A percentile compares a stretch with the other conserved stretches of the same genome.
phyloP scores from a whole-genome alignment of 2,888 invertebrate genomes.

The Drosophila maculinotata region DNA sequence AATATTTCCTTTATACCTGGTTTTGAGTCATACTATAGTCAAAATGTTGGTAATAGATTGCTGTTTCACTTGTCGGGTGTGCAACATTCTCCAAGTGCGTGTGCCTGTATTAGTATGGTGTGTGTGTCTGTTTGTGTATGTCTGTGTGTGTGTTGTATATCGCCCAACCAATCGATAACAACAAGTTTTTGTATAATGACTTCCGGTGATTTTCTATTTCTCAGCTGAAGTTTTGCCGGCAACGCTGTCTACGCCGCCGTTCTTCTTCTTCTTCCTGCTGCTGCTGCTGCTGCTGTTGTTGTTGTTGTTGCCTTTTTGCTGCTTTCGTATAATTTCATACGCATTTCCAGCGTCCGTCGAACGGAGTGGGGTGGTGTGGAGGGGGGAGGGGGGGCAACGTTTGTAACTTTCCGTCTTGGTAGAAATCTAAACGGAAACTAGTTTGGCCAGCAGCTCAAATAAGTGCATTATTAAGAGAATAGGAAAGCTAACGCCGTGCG shows the following conservation, averaged over 20 bases:
- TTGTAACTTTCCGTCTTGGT: conserved; percentile 51
- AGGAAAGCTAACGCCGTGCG: conserved; percentile 38
- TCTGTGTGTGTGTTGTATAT: conserved; percentile 55
- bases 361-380: not conserved
- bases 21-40: too few relatives aligned
- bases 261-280: conserved; percentile 29
- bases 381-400: conserved; percentile 10
- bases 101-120: conserved; percentile 14
- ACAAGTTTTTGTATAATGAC: conserved; percentile 81
- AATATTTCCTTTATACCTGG: too few relatives aligned
- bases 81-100: conserved; percentile 22
- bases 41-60: too few relatives aligned
- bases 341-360: conserved; percentile 70
- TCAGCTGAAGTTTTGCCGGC: conserved; percentile 77
- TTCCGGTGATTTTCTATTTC: conserved; percentile 82
- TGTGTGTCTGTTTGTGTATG: conserved; percentile 3
- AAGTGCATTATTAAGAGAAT: conserved; percentile 62
- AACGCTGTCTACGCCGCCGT: conserved; percentile 35
- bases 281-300: conserved; percentile 16
- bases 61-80: conserved; percentile 37
- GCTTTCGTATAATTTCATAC: conserved; percentile 77
- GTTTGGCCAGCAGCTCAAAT: conserved; percentile 61
- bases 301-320: conserved; percentile 48
- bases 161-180: conserved; percentile 78
- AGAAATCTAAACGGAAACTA: conserved; percentile 72